Evolutionary conservation across 2,797 vertebrate genomes (phyloP).

Genomic region (Pyrocephalus nanus): DNA sequence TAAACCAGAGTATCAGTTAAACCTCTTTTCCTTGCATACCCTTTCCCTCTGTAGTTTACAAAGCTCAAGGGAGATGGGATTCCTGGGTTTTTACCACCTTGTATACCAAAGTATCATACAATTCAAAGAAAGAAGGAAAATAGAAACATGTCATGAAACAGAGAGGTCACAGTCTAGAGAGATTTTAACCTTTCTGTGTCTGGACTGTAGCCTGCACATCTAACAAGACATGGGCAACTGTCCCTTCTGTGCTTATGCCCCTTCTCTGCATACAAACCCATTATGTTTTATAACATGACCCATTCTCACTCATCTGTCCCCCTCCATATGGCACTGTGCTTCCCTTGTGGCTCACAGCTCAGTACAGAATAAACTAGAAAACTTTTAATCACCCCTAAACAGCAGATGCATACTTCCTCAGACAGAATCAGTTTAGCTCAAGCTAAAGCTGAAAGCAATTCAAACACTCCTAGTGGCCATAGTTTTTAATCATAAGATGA

Average conservation of each 20-base stretch:
- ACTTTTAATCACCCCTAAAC: not conserved
- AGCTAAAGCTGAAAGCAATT: not conserved
- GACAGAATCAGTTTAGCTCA: not conserved
- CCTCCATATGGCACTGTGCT: not conserved
- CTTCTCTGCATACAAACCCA: not conserved
- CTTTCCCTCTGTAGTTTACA: not conserved
- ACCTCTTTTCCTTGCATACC: not conserved
- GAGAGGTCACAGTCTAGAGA: not conserved
- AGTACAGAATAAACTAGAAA: not conserved
- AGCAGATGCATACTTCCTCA: not conserved
- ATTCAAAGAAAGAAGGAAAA: not conserved
- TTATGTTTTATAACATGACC: not conserved
- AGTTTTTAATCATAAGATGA: not conserved
- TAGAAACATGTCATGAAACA: not conserved
- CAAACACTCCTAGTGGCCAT: not conserved
- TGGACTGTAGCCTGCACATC: not conserved
- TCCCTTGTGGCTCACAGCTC: not conserved
- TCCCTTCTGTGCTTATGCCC: not conserved
- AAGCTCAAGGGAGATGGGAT: not conserved
- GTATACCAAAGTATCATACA: not conserved
- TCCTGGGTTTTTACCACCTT: not conserved
- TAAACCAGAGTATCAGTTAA: not conserved
- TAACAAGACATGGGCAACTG: not conserved
- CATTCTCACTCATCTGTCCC: not conserved
- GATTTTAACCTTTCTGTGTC: not conserved